Conservation (phyloP, 2,113 vertebrate species). For the Coryphaenoides rupestris region DNA sequence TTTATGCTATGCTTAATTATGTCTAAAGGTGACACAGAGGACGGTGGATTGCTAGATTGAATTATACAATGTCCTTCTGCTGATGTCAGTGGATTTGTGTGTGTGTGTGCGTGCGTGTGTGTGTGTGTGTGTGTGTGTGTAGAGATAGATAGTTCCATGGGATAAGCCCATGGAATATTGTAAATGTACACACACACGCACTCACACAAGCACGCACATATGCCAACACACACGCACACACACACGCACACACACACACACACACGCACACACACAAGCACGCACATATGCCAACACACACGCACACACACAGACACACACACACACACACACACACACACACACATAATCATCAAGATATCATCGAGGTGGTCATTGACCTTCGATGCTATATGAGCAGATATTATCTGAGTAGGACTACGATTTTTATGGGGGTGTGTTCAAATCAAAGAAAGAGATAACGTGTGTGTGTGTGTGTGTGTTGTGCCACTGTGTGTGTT, state of each 20-base stretch:
- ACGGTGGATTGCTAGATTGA: background rate
- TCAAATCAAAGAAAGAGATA: too few relatives aligned
- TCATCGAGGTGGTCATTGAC: too few relatives aligned
- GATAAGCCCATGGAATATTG: background rate
- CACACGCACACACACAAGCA: slow-evolving; percentile 1
- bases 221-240: background rate
- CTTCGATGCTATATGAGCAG: too few relatives aligned
- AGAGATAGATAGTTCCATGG: too few relatives aligned
- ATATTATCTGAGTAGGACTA: too few relatives aligned
- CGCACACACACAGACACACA: slow-evolving; percentile 5
- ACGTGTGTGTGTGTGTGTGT: too few relatives aligned
- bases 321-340: background rate
- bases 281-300: slow-evolving; percentile 1
- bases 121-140: too few relatives aligned
- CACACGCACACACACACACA: background rate
- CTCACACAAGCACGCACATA: background rate
- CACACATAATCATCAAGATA: background rate
- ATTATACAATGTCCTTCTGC: background rate
- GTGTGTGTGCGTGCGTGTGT: too few relatives aligned
- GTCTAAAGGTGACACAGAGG: background rate
- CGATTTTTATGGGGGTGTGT: background rate
- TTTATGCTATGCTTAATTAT: background rate
- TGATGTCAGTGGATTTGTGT: background rate
- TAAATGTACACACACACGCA: background rate
- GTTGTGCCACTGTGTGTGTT: too few relatives aligned